phyloP scores from a whole-genome alignment of 2,888 invertebrate species.

The Crematogaster levior region DNA sequence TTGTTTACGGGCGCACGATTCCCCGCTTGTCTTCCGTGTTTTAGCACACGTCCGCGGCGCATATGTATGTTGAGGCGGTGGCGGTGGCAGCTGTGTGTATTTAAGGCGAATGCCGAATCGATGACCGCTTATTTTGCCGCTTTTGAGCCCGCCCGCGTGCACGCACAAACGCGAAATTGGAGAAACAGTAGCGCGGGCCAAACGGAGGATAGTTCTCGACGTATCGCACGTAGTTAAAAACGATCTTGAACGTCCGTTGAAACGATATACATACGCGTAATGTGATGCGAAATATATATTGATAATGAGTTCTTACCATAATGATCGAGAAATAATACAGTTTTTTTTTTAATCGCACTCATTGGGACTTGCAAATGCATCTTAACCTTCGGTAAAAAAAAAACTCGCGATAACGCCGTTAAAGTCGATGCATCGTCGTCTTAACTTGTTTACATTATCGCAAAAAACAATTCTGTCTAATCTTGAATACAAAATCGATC shows the following conservation, averaged over 20 bases:
- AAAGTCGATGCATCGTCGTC: background rate
- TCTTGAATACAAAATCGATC: background rate
- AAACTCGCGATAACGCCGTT: constrained; percentile 32
- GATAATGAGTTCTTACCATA: background rate
- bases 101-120: constrained; percentile 49
- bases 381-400: background rate
- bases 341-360: background rate
- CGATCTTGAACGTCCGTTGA: background rate
- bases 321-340: background rate
- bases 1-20: constrained; percentile 28
- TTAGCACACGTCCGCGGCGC: constrained; percentile 25
- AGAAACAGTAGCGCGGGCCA: background rate
- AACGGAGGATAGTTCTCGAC: background rate
- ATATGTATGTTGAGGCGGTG: background rate
- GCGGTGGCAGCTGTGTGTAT: constrained; percentile 22
- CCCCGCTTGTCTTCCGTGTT: constrained; percentile 47
- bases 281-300: background rate
- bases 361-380: background rate
- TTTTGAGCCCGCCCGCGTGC: constrained; percentile 4
- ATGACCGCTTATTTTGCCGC: constrained; percentile 47
- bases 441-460: constrained; percentile 16
- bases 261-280: background rate
- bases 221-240: background rate
- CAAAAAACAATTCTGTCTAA: constrained; percentile 6
- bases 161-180: background rate